Conservation (phyloP, 2,113 vertebrate genomes). For the Ancistrus triradiatus region DNA sequence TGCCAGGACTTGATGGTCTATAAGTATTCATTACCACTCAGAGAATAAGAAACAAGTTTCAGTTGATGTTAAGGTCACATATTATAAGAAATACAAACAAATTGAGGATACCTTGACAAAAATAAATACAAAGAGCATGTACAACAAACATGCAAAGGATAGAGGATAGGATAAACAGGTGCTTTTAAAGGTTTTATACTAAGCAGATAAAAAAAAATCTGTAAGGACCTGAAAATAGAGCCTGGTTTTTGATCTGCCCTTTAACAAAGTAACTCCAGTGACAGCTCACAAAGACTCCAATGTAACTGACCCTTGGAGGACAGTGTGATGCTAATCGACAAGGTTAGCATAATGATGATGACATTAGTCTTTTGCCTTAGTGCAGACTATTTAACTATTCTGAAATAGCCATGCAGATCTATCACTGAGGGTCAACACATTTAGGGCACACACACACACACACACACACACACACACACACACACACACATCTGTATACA, state of each 20-base stretch:
- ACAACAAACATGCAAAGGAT: too few species aligned
- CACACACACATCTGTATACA: too few species aligned
- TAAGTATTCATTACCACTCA: too few species aligned
- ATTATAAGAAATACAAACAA: too few species aligned
- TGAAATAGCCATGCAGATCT: conserved; percentile 1
- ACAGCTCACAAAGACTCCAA: conserved; percentile 6
- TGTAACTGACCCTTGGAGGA: conserved; percentile 14
- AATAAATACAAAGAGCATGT: too few species aligned
- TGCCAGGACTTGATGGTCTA: too few species aligned
- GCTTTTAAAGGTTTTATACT: background rate
- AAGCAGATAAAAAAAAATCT: background rate
- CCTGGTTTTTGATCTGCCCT: background rate
- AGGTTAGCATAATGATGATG: conserved; percentile 33
- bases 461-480: too few species aligned
- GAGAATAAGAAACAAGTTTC: too few species aligned
- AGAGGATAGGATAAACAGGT: too few species aligned
- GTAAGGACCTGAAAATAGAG: background rate
- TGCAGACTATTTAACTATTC: conserved; percentile 12
- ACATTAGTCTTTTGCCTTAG: conserved; percentile 2
- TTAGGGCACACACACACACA: too few species aligned
- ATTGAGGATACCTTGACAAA: too few species aligned
- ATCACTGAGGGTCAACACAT: conserved; percentile 3
- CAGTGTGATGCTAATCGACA: conserved; percentile 16
- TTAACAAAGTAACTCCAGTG: background rate
- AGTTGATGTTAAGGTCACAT: too few species aligned